phyloP scores from a whole-genome alignment of 2,888 invertebrate genomes.

The Phortica magna region DNA sequence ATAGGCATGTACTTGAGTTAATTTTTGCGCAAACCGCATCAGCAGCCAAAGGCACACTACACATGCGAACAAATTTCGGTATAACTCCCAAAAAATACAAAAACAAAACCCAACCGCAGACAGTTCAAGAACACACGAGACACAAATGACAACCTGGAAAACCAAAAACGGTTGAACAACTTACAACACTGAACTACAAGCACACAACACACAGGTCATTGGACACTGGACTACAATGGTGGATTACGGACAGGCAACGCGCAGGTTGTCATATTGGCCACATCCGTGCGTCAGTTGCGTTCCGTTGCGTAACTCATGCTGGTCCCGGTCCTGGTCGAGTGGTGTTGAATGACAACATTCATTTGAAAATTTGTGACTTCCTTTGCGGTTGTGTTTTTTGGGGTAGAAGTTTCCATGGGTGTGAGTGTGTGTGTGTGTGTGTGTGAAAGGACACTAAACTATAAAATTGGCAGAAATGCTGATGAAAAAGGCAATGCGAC shows the following conservation, averaged over 20 bases:
- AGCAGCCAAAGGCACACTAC: background rate
- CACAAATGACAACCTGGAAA: background rate
- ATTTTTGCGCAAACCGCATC: background rate
- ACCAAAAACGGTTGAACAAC: background rate
- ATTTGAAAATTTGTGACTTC: slow-evolving; percentile 19
- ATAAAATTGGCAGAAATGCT: slow-evolving; percentile 15
- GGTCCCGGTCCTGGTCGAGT: background rate
- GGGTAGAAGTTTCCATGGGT: too few relatives aligned
- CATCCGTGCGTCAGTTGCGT: background rate
- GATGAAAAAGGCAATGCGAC: background rate
- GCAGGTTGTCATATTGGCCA: background rate
- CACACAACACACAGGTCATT: background rate
- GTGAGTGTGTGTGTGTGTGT: too few relatives aligned
- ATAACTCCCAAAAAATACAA: background rate
- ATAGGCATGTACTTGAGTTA: background rate
- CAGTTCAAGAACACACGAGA: background rate
- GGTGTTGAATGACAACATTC: background rate
- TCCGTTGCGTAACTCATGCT: background rate
- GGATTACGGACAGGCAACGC: background rate
- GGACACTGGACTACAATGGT: background rate
- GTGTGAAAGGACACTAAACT: background rate
- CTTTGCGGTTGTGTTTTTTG: background rate
- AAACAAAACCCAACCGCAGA: background rate
- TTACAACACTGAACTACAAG: background rate
- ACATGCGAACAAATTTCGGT: background rate